Percentiles rank a stretch among this genome's conserved stretches.
phyloP scores from a whole-genome alignment of 1,140 invertebrate species.

The Pogonomyrmex californicus region DNA sequence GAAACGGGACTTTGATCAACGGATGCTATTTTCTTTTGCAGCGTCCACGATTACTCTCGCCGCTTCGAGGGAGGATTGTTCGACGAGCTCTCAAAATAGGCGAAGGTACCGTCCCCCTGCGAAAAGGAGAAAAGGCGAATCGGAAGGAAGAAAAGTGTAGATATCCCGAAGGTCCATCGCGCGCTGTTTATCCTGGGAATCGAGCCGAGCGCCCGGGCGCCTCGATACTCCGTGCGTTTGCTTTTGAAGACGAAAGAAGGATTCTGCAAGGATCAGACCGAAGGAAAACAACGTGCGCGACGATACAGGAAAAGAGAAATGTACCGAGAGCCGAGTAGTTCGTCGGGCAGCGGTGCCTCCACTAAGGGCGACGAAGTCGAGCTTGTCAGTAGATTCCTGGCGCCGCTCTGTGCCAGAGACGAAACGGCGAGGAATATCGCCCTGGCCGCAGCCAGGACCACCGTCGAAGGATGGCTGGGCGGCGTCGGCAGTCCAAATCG shows the following conservation, averaged over 20 bases:
- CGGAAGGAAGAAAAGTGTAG: conserved; percentile 37
- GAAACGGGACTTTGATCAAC: conserved; percentile 9
- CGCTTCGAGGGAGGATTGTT: conserved; percentile 11
- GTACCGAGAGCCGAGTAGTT: conserved; percentile 81
- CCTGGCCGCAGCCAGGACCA: conserved; percentile 87
- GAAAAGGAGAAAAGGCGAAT: conserved; percentile 44
- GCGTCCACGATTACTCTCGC: conserved; percentile 9
- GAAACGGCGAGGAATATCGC: conserved; percentile 87
- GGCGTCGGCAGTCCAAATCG: conserved; percentile 87
- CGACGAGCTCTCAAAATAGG: conserved; percentile 46
- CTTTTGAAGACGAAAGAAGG: conserved; percentile 42
- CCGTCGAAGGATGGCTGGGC: conserved; percentile 88
- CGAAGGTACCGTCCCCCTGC: conserved; percentile 3
- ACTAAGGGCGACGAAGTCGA: conserved; percentile 86
- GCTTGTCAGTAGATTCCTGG: conserved; percentile 87
- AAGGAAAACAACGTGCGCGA: conserved; percentile 52
- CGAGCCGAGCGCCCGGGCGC: conserved; percentile 48
- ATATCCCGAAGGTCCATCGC: conserved; percentile 40
- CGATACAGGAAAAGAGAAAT: conserved; percentile 70
- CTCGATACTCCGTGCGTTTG: conserved; percentile 58
- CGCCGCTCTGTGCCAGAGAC: conserved; percentile 87
- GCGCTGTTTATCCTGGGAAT: conserved; percentile 59
- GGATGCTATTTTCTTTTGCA: conserved; percentile 31
- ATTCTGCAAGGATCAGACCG: conserved; percentile 48
- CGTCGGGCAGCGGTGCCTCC: conserved; percentile 74